Base-by-base conservation (phyloP, 2,888 invertebrate species). In the Idaea dimidiata region DNA sequence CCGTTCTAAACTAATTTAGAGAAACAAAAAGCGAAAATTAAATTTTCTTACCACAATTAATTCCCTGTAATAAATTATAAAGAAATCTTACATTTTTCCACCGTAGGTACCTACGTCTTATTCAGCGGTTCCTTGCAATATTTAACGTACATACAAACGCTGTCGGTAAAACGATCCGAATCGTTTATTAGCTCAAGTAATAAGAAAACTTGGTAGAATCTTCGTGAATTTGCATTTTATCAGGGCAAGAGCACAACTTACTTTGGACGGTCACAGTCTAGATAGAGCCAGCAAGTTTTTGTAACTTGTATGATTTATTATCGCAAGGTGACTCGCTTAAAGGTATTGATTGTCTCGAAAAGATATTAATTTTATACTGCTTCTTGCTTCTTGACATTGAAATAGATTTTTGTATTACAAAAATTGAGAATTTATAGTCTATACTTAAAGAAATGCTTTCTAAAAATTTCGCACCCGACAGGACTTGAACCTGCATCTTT, bases 151-250 rank as follows among this genome's bases (percentile, higher is more conserved):
- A 43, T 43, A 43, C 43, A 43, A 43, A 43, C 43, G 43, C 43
- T 43, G 43, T 43, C 43, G 43, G 43, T 43, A 43, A 43, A 43
- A 43, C 43, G 43, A 43, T 43, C 43, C 14, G 73, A 76, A 88
- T 84, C 88, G 84, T 90, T 90, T 89, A 89, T 89, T 89, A 89
- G 86, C 86, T 82, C 80, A 70, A 80, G 89, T 88, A 90, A 90
- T 89, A 89, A 89, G 88, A 89, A 88, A 91, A 90, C 87, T 90
- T 89, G 81, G 85, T 80, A 78, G 83, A 90, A 89, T 89, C 87
- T 87, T 82, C 72, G 81, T 68, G 75, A 87, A 90, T 90, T 90
- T 90, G 88, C 89, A 90, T 90, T 89, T 90, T 89, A 90, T 89
- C 90, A 85, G 87, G 84, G 79, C 77, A 82, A 83, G 88, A 87